Evolutionary conservation across 1,140 invertebrate species (phyloP).

Genomic region (Drosophila ohnishii): DNA sequence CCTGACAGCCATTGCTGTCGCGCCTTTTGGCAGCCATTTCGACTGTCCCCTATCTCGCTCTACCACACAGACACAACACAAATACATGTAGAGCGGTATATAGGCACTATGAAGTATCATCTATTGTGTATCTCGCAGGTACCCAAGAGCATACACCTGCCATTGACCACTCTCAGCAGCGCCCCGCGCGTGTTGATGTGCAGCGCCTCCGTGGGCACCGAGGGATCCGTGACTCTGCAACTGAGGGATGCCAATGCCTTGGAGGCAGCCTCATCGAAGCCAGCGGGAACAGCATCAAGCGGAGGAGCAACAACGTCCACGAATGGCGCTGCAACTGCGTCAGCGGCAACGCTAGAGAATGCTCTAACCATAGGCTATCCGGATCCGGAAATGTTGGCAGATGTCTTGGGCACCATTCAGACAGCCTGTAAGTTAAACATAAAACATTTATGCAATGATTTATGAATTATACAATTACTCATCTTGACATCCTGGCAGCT

Average conservation of each 20-base stretch:
- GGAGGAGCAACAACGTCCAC: slow-evolving; percentile 51
- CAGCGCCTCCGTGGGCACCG: slow-evolving; percentile 85
- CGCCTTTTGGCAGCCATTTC: slow-evolving; percentile 57
- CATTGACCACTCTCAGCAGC: slow-evolving; percentile 84
- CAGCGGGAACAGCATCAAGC: slow-evolving; percentile 13
- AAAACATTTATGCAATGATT: background rate
- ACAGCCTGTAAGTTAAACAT: slow-evolving; percentile 77
- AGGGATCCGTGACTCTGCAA: slow-evolving; percentile 84
- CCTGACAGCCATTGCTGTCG: slow-evolving; percentile 52
- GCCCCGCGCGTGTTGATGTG: slow-evolving; percentile 86
- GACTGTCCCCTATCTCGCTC: background rate
- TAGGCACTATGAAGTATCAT: slow-evolving; percentile 36
- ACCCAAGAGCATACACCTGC: slow-evolving; percentile 83
- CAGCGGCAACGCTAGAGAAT: slow-evolving; percentile 82
- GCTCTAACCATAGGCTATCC: slow-evolving; percentile 84
- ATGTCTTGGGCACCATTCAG: slow-evolving; percentile 82
- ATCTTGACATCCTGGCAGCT: slow-evolving; percentile 45
- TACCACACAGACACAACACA: slow-evolving; percentile 6
- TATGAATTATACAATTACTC: background rate
- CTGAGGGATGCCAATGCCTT: slow-evolving; percentile 84
- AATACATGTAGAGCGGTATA: slow-evolving; percentile 2
- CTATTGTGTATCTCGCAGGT: slow-evolving; percentile 65
- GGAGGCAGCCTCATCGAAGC: slow-evolving; percentile 55
- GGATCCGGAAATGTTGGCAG: slow-evolving; percentile 84
- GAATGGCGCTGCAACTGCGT: slow-evolving; percentile 52